Base-by-base conservation (phyloP, 2,113 vertebrate species). In the Malurus alboscapulatus region DNA sequence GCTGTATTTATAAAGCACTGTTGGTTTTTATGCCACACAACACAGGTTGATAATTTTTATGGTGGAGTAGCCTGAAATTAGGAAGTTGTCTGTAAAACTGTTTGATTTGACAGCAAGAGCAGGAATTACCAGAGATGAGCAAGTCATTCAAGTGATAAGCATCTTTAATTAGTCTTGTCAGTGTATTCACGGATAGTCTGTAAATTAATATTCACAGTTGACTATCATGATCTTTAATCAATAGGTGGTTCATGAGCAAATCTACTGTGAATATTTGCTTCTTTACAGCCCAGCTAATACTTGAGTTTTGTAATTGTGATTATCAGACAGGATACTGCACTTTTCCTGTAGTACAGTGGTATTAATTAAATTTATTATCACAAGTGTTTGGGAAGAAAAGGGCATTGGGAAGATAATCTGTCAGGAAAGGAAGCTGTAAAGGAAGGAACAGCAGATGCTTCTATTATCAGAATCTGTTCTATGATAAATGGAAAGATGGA, bases 81-180 rank as follows among this genome's bases (percentile, higher is more conserved):
- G 20, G 42, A 71, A 77, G 5, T 20, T 55, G 12, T 21, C 76
- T 55, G 10, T 62, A 51, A 51, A 71, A 34, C 29, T 58, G 12
- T 30, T 88, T 73, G 61, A 22, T 62, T 67, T 62, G 51, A 72
- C 42, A 48, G 42, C 27, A 50, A 42, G 47, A 80, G 51, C 73
- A 71, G 2, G 9, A 79, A 77, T 88, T 87, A 48, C 36, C 59
- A 68, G 82, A 73, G 62, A 84, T 34, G 66, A 83, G 50, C 27
- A 75, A 76, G 32, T 65, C 44, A 65, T 50, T 42, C 86, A 73
- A 65, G 40, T 84, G 87, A 94, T 85, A 91, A 91, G 53, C 8
- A 79, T 76, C 74, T 87, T 91, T 92, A 94, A 91, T 95, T 89
- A 95, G 78, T 50, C 73, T 51, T 63, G 55, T 65, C 77, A 59